phyloP scores from a whole-genome alignment of 2,113 vertebrate genomes.

The Xerus inauris region DNA sequence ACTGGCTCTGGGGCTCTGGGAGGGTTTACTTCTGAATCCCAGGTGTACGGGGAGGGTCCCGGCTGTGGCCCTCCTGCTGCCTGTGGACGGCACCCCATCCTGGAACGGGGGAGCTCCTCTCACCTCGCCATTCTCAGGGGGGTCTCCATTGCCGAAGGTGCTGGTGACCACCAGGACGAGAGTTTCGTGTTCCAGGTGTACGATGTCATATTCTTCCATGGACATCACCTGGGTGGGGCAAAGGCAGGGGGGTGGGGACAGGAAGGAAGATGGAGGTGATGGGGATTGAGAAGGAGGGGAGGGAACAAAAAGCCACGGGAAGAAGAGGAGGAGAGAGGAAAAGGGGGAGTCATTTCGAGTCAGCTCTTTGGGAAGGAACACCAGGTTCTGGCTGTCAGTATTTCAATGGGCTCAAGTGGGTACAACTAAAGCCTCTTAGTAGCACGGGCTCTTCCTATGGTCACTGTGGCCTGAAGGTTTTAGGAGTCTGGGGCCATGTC shows the following conservation, averaged over 20 bases:
- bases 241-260: not conserved
- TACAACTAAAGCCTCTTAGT: not conserved
- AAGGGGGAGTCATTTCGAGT: accelerated
- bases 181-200: constrained; percentile 96
- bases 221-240: constrained; percentile 90
- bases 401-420: not conserved
- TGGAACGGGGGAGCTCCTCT: not conserved
- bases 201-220: constrained; percentile 97
- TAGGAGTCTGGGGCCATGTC: not conserved
- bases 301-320: not conserved
- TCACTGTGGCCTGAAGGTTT: not conserved
- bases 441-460: not conserved
- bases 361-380: not conserved
- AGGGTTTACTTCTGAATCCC: not conserved
- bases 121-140: constrained; percentile 98
- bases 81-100: accelerated
- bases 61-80: accelerated
- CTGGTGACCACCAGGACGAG: constrained; percentile 96
- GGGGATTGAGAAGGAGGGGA: not conserved
- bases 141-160: constrained; percentile 98
- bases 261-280: not conserved
- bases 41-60: not conserved
- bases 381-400: no score
- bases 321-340: not conserved
- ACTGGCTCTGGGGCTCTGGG: not conserved